Conservation (phyloP, 1,140 invertebrate species). For the Sycophaga agraensis region DNA sequence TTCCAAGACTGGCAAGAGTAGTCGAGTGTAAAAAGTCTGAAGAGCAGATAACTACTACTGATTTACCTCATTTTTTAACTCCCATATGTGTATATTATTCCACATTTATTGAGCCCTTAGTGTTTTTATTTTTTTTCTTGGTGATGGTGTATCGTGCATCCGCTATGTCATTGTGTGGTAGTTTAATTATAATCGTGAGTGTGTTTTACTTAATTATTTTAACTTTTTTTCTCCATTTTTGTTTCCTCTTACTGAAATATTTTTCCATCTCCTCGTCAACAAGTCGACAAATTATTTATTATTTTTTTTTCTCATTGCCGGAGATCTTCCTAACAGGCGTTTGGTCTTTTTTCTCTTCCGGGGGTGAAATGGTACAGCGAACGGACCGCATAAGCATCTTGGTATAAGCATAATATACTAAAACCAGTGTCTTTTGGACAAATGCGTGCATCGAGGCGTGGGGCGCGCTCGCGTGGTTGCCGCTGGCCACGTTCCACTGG, state of each 20-base stretch:
- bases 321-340: slow-evolving; percentile 18
- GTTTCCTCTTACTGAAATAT: background rate
- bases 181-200: slow-evolving; percentile 36
- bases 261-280: background rate
- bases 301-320: slow-evolving; percentile 20
- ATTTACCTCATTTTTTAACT: slow-evolving; percentile 11
- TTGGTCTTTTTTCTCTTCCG: slow-evolving; percentile 21
- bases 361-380: slow-evolving; percentile 19
- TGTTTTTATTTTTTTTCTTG: slow-evolving; percentile 51
- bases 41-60: slow-evolving; percentile 37
- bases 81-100: slow-evolving; percentile 40
- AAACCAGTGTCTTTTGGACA: too few relatives aligned
- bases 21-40: slow-evolving; percentile 48
- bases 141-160: slow-evolving; percentile 59
- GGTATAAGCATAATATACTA: too few relatives aligned
- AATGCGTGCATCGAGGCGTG: too few relatives aligned
- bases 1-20: slow-evolving; percentile 55
- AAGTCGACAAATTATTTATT: background rate
- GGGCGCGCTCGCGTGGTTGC: too few relatives aligned
- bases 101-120: slow-evolving; percentile 3
- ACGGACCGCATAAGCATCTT: background rate
- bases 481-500: too few relatives aligned
- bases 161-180: slow-evolving; percentile 55
- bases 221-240: too few relatives aligned
- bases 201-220: slow-evolving; percentile 25